Conservation (phyloP, 92 coral and sea anemone genomes). For the Blastomussa wellsi region DNA sequence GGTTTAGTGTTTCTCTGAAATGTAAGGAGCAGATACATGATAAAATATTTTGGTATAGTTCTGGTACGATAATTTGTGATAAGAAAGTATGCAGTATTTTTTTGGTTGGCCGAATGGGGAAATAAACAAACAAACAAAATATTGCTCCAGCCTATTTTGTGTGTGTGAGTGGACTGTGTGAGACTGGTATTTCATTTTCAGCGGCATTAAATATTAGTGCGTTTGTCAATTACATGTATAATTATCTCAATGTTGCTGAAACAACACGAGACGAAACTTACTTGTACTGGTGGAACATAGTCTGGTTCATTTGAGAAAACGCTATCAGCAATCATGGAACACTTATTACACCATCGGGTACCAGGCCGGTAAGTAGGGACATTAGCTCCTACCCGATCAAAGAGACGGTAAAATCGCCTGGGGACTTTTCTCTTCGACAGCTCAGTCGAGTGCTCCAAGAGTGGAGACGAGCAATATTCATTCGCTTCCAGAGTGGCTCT, state of each 20-base stretch:
- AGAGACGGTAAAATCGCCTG: conserved; percentile 16
- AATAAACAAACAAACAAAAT: too few species aligned
- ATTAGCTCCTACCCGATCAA: conserved; percentile 17
- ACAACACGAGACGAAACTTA: too few species aligned
- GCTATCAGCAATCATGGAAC: neutral
- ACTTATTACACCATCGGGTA: neutral
- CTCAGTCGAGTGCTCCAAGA: too few species aligned
- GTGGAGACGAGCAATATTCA: too few species aligned
- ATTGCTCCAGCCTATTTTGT: neutral
- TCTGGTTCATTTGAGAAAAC: neutral
- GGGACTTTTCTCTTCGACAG: too few species aligned
- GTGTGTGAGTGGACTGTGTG: neutral
- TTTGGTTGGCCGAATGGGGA: neutral
- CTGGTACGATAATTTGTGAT: neutral
- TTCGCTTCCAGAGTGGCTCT: too few species aligned
- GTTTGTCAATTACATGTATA: neutral
- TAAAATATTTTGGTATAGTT: neutral
- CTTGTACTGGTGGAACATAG: too few species aligned
- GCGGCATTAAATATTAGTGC: neutral
- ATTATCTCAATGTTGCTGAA: too few species aligned
- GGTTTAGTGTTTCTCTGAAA: neutral
- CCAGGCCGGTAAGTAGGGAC: neutral
- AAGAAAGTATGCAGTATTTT: neutral
- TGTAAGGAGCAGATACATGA: neutral
- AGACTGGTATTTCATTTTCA: neutral